These are phyloP conservation scores for Drosophila burlai DNA, from an alignment of 1,140 invertebrate genomes.

Conservation along the genomic window DNA sequence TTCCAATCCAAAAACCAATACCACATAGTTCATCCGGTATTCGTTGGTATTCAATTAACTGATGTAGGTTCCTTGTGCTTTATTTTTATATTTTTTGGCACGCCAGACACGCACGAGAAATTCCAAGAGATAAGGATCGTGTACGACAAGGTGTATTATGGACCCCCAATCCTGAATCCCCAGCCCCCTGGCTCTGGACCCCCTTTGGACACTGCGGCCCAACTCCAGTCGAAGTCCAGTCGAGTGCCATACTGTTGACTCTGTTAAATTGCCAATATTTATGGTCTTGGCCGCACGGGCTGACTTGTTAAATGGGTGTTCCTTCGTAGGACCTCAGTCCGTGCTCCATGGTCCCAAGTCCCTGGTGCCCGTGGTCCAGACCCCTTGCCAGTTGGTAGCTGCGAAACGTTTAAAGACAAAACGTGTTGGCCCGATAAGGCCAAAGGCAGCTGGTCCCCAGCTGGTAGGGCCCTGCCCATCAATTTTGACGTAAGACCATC, in stretches of 20 bases:
- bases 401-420: constrained; percentile 81
- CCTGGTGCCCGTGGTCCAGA: constrained; percentile 1
- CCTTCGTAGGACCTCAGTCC: constrained; percentile 42
- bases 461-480: constrained; percentile 42
- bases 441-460: constrained; percentile 27
- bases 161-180: constrained; percentile 56
- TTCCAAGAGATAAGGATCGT: constrained; percentile 84
- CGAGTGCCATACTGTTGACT: constrained; percentile 84
- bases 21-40: constrained; percentile 25
- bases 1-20: no score
- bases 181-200: constrained; percentile 9
- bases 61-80: constrained; percentile 28
- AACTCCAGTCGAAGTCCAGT: constrained; percentile 29
- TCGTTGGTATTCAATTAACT: constrained; percentile 24
- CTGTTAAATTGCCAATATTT: constrained; percentile 84
- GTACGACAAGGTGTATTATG: constrained; percentile 85
- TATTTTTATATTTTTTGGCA: constrained; percentile 76
- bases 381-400: constrained; percentile 64
- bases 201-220: constrained; percentile 12
- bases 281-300: constrained; percentile 70
- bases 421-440: constrained; percentile 62
- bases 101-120: constrained; percentile 79
- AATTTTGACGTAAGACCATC: constrained; percentile 71
- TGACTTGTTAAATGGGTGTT: constrained; percentile 85
- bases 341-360: constrained; percentile 2